Conservation (phyloP, 2,888 invertebrate genomes). For the Himalopsyche anomala region DNA sequence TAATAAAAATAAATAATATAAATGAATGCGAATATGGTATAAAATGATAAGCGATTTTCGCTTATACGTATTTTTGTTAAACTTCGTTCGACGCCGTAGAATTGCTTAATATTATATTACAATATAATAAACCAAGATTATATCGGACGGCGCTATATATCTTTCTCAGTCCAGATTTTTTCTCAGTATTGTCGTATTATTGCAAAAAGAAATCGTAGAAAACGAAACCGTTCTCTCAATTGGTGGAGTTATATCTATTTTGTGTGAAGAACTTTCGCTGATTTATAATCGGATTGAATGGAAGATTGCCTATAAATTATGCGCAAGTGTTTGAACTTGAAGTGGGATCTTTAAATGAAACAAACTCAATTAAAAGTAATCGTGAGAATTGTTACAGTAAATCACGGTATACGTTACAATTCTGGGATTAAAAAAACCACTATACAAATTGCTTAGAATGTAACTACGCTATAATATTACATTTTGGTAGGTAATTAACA, state of each 20-base stretch:
- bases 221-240: background rate
- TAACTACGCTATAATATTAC: no score
- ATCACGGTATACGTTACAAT: no score
- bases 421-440: no score
- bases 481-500: no score
- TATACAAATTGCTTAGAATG: no score
- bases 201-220: background rate
- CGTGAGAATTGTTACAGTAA: background rate
- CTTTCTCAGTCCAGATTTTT: background rate
- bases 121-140: no score
- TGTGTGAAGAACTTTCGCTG: slow-evolving; percentile 25
- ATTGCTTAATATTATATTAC: background rate
- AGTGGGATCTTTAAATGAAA: background rate
- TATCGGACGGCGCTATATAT: background rate
- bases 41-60: no score
- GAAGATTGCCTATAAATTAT: slow-evolving; percentile 16
- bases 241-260: background rate
- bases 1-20: background rate
- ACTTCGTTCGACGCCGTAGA: background rate
- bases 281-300: background rate
- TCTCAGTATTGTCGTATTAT: slow-evolving; percentile 16
- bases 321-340: slow-evolving; percentile 24
- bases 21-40: slow-evolving; percentile 28
- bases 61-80: background rate
- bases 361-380: slow-evolving; percentile 41